Base-by-base conservation (phyloP, 2,888 invertebrate genomes). In the Epinotia demarniana region DNA sequence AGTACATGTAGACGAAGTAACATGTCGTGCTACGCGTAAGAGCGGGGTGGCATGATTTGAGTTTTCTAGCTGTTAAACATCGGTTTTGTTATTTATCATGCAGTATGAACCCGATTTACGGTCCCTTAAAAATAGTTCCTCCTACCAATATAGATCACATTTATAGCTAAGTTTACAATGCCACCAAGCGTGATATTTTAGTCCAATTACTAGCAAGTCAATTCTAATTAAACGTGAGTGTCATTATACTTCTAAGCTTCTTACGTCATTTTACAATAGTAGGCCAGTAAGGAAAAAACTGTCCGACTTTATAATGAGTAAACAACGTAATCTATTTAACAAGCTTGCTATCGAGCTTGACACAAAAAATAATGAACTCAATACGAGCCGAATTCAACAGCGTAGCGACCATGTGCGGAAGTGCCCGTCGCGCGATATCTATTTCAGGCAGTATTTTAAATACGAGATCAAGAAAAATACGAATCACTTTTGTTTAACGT, bases 371-470 rank as follows among this genome's bases (percentile, higher is more conserved):
- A 69, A 69, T 69, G 69, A 69, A 46, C 69, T 69, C 78, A 79
- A 79, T 81, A 80, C 79, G 73, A 81, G 76, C 64, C 77, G 79
- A 79, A 80, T 77, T 77, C 77, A 76, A 73, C 73, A 78, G 78
- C 77, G 79, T 77, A 75, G 78, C 79, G 62, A 61, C 72, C 67
- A 67, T 72, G 75, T 79, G 78, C 85, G 86, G 85, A 87, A 86
- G 83, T 83, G 80, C 78, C 74, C 79, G 19, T 12, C 57, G 63
- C 67, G 53, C 62, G n/a, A 13, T 64, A 72, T 13, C 3, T 43
- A 16, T 33, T 27, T 43, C 13, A 12, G 13, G 0, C 62, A 63
- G 23, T 64, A 72, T 27, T 12, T 18, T 43, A 55, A 39, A 53
- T 16, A 8, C n/a, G n/a, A 53, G 53, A n/a, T n/a, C n/a, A 53